Percentiles rank a stretch among this genome's conserved stretches.
Evolutionary conservation across 2,113 vertebrate species (phyloP).

Genomic region (Xiphophorus maculatus): DNA sequence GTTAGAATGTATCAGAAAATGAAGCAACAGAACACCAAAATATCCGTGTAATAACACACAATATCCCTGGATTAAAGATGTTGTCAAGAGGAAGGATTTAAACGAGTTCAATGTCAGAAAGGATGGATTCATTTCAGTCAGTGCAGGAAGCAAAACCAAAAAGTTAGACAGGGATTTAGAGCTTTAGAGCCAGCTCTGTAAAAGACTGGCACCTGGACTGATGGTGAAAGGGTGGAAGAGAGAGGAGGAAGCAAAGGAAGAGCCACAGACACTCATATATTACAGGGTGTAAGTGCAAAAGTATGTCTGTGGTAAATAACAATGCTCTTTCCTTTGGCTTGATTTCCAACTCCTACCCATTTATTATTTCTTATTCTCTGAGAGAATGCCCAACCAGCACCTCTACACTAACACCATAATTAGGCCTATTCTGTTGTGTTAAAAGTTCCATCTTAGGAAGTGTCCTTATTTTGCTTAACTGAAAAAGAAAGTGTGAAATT

Average conservation of each 20-base stretch:
- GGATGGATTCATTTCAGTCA: background rate
- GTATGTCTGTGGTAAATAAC: slow-evolving; percentile 20
- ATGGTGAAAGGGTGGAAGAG: slow-evolving; percentile 21
- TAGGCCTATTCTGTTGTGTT: background rate
- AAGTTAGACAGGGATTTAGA: slow-evolving; percentile 11
- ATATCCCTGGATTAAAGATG: background rate
- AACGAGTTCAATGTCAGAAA: background rate
- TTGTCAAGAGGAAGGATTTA: background rate
- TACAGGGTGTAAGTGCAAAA: slow-evolving; percentile 8
- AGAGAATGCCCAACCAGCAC: background rate
- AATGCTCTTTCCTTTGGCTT: slow-evolving; percentile 11
- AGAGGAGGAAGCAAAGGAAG: background rate
- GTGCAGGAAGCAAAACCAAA: slow-evolving; percentile 15
- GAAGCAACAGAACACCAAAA: background rate
- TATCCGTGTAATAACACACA: background rate
- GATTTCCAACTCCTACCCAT: slow-evolving; percentile 4
- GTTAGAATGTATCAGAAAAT: background rate
- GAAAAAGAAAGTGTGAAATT: background rate
- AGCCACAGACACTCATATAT: slow-evolving; percentile 2
- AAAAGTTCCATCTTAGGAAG: background rate
- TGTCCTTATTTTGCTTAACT: background rate
- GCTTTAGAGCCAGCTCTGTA: slow-evolving; percentile 20
- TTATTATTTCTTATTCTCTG: slow-evolving; percentile 6
- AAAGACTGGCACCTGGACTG: slow-evolving; percentile 13
- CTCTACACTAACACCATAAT: slow-evolving; percentile 1